phyloP scores from a whole-genome alignment of 1,140 invertebrate genomes.

The Xylocopa sonorina region DNA sequence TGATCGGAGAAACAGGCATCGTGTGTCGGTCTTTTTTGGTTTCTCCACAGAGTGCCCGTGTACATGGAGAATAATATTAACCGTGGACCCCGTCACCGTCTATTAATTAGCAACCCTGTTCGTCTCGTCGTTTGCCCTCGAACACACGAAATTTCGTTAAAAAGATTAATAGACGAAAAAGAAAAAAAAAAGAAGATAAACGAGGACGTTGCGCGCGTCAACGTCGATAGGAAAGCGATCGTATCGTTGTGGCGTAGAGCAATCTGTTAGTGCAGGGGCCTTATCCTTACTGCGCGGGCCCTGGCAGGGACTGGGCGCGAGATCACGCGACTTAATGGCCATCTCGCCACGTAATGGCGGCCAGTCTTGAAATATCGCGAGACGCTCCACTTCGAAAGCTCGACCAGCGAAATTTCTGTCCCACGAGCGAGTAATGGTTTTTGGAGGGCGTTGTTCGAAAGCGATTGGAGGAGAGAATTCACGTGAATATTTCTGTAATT shows the following conservation, averaged over 20 bases:
- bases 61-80: not conserved
- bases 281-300: conserved; percentile 80
- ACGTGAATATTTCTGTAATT: not conserved
- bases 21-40: not conserved
- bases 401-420: not conserved
- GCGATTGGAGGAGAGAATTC: not conserved
- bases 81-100: not conserved
- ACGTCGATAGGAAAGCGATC: conserved; percentile 55
- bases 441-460: no score
- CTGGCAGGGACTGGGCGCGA: conserved; percentile 51
- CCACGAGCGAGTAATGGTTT: not conserved
- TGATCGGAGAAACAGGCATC: not conserved
- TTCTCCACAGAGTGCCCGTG: not conserved
- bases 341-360: not conserved
- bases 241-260: conserved; percentile 79
- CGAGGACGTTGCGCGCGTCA: conserved; percentile 49
- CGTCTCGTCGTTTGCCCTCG: conserved; percentile 35
- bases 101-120: not conserved
- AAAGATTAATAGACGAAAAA: no score
- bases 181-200: no score
- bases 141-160: conserved; percentile 24
- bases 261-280: conserved; percentile 82
- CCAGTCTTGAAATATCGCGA: not conserved
- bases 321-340: conserved; percentile 9
- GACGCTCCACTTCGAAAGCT: not conserved